A percentile compares a stretch with the other conserved stretches of the same genome.
Conservation (phyloP, 2,113 vertebrate genomes). For the Polypterus bichir region DNA sequence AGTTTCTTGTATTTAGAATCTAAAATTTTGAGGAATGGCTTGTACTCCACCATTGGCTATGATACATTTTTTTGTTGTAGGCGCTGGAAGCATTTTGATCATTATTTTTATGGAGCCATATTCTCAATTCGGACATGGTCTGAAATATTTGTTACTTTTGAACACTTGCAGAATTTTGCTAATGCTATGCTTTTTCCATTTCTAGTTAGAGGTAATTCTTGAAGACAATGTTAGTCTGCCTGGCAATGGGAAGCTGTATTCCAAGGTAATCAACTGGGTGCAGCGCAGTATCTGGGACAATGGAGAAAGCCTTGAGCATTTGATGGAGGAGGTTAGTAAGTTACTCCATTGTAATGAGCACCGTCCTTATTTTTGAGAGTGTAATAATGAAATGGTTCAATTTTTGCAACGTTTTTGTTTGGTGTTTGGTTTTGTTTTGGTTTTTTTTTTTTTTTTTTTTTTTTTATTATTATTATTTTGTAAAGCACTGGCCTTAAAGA, state of each 20-base stretch:
- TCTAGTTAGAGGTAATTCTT: constrained; percentile 91
- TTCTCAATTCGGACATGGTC: not conserved
- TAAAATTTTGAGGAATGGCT: no score
- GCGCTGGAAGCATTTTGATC: no score
- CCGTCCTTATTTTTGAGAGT: constrained; percentile 5
- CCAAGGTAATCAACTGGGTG: constrained; percentile 97
- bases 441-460: constrained; percentile 50
- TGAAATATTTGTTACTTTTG: not conserved
- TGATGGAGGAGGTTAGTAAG: constrained; percentile 97
- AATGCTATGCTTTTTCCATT: constrained; percentile 8
- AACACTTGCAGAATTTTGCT: not conserved
- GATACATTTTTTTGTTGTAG: no score
- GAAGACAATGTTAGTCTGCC: constrained; percentile 90
- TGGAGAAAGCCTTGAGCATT: constrained; percentile 79
- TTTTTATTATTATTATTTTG: constrained; percentile 67
- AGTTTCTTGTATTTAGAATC: constrained; percentile 5
- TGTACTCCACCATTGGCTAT: no score
- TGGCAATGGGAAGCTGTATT: constrained; percentile 93
- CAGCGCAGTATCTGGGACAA: constrained; percentile 96
- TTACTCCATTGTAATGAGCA: constrained; percentile 5
- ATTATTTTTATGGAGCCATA: not conserved
- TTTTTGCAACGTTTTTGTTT: constrained; percentile 17
- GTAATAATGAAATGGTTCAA: constrained; percentile 1
- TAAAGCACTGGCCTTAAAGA: constrained; percentile 59
- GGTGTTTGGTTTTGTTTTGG: constrained; percentile 33